A percentile compares a stretch with the other conserved stretches of the same genome.
Evolutionary conservation across 2,797 vertebrate species (phyloP).

Genomic region (Eidolon dupreanum): DNA sequence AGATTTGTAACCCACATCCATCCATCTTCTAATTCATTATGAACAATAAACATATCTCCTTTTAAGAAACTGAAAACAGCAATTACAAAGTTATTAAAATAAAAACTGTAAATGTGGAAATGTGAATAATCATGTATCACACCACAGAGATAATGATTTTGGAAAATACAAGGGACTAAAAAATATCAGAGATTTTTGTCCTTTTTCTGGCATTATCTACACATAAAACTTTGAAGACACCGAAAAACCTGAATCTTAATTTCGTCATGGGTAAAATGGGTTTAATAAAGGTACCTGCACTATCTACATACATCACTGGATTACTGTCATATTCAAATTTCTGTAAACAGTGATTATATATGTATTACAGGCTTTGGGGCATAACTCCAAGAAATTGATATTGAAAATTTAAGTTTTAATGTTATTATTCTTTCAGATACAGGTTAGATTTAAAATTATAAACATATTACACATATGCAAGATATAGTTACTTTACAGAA

Average conservation of each 20-base stretch:
- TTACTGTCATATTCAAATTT: slow-evolving; percentile 30
- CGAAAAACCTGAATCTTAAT: slow-evolving; percentile 49
- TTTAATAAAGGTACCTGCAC: neutral
- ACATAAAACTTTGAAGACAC: neutral
- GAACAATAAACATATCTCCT: slow-evolving; percentile 99
- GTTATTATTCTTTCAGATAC: neutral
- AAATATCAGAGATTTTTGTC: neutral
- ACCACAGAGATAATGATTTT: neutral
- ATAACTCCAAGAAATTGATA: neutral
- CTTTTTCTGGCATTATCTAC: neutral
- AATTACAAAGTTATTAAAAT: slow-evolving; percentile 74
- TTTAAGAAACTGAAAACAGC: slow-evolving; percentile 94
- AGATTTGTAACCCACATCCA: slow-evolving; percentile 99
- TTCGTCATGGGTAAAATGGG: neutral
- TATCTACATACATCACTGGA: neutral
- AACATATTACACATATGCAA: neutral
- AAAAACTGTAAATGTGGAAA: neutral
- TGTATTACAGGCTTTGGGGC: neutral
- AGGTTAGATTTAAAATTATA: slow-evolving; percentile 16
- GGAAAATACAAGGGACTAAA: neutral
- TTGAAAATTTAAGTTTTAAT: slow-evolving; percentile 34
- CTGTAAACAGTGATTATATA: neutral
- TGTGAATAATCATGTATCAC: neutral
- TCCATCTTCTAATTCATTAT: slow-evolving; percentile 98
- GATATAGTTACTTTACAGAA: slow-evolving; percentile 1